A percentile compares a stretch with the other conserved stretches of the same genome.
Evolutionary conservation across 2,888 invertebrate genomes (phyloP).

Genomic region (Arrhopalites spinosus): DNA sequence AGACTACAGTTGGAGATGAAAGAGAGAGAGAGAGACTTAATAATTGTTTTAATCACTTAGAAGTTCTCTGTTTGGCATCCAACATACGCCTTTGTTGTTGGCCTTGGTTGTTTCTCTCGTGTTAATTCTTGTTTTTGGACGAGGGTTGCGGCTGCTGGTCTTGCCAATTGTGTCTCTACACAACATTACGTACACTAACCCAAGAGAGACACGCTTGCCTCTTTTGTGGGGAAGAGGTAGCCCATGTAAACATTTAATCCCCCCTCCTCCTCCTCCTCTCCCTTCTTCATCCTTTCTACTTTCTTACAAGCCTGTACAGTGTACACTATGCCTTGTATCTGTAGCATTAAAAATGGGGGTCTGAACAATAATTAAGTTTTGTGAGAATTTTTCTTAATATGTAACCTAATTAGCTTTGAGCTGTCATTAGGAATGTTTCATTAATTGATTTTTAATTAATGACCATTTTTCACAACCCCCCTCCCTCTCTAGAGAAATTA

Average conservation of each 20-base stretch:
- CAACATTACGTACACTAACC: too few relatives aligned
- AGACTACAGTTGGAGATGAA: neutral
- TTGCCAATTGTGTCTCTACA: neutral
- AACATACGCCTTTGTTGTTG: conserved; percentile 22
- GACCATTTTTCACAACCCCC: neutral
- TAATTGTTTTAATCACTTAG: conserved; percentile 10
- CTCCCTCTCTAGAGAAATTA: too few relatives aligned
- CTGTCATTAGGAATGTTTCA: conserved; percentile 11
- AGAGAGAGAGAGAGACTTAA: neutral
- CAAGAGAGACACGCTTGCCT: too few relatives aligned
- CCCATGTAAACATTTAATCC: neutral
- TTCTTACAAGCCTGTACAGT: neutral
- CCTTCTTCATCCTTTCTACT: neutral
- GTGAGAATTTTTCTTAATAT: too few relatives aligned
- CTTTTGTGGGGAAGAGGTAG: too few relatives aligned
- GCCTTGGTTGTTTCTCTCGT: conserved; percentile 7
- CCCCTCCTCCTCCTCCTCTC: neutral
- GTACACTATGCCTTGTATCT: too few relatives aligned
- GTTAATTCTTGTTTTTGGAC: conserved; percentile 1
- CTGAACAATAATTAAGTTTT: too few relatives aligned
- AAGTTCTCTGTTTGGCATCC: neutral
- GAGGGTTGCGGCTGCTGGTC: neutral
- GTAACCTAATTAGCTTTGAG: neutral
- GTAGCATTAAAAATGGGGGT: too few relatives aligned
- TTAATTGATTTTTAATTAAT: conserved; percentile 10